A percentile compares a stretch with the other conserved stretches of the same genome.
These are phyloP conservation scores for Schrankia costaestrigalis DNA, from an alignment of 2,888 invertebrate species.

Conservation along the genomic window DNA sequence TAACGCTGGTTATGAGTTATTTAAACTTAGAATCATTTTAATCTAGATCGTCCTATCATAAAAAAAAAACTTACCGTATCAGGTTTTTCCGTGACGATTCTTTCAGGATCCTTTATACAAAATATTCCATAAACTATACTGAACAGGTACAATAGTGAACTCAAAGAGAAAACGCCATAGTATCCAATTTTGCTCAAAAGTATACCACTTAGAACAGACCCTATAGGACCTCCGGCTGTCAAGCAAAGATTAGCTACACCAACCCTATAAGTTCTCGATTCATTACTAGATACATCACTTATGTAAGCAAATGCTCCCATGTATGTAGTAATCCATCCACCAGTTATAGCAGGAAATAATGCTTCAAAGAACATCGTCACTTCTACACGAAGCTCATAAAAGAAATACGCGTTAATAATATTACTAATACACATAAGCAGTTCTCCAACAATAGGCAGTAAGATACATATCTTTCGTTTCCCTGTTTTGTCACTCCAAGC, in stretches of 20 bases:
- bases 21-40: too few relatives aligned
- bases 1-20: too few relatives aligned
- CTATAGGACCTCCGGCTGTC: conserved; percentile 65
- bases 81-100: conserved; percentile 32
- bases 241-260: conserved; percentile 76
- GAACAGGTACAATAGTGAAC: conserved; percentile 59
- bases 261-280: conserved; percentile 80
- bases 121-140: conserved; percentile 69
- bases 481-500: conserved; percentile 82
- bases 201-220: conserved; percentile 65
- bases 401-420: conserved; percentile 75
- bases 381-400: conserved; percentile 76
- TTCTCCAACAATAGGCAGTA: conserved; percentile 79
- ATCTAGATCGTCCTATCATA: too few relatives aligned
- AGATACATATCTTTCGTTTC: conserved; percentile 78
- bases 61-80: conserved; percentile 5
- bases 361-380: conserved; percentile 75
- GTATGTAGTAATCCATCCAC: conserved; percentile 78
- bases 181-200: conserved; percentile 67
- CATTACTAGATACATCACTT: conserved; percentile 77
- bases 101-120: conserved; percentile 58
- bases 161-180: conserved; percentile 73
- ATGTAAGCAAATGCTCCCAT: conserved; percentile 82
- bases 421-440: conserved; percentile 70
- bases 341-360: conserved; percentile 75